These are phyloP conservation scores for Aelia acuminata DNA, from an alignment of 2,888 invertebrate species.

Conservation along the genomic window DNA sequence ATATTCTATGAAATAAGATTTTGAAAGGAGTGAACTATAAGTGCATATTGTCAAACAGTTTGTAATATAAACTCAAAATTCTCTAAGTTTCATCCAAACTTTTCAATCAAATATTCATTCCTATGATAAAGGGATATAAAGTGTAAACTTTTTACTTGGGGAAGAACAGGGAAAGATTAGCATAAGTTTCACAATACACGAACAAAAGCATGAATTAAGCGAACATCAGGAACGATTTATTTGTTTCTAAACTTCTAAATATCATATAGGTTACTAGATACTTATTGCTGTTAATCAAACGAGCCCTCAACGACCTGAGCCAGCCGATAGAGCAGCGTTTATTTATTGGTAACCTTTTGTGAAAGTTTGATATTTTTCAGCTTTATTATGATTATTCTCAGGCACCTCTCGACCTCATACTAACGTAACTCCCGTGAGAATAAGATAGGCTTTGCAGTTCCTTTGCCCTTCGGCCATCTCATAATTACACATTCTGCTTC, in stretches of 20 bases:
- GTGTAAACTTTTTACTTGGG: no score
- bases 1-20: no score
- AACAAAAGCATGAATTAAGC: not conserved
- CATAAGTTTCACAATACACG: no score
- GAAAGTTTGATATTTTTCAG: not conserved
- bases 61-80: no score
- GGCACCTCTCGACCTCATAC: not conserved
- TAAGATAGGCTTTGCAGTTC: not conserved
- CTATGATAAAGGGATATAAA: no score
- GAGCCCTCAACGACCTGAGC: not conserved
- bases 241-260: not conserved
- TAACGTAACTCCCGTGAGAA: not conserved
- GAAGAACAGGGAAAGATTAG: no score
- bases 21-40: no score
- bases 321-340: not conserved
- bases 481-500: not conserved
- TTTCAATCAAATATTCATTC: no score
- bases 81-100: no score
- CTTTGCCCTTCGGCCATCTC: not conserved
- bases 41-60: no score
- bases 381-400: constrained; percentile 36
- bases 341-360: not conserved
- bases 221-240: not conserved
- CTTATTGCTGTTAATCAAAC: not conserved
- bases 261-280: not conserved